Percentiles rank a stretch among this genome's conserved stretches.
Conservation (phyloP, 2,113 vertebrate genomes). For the Ctenodactylus gundi region DNA sequence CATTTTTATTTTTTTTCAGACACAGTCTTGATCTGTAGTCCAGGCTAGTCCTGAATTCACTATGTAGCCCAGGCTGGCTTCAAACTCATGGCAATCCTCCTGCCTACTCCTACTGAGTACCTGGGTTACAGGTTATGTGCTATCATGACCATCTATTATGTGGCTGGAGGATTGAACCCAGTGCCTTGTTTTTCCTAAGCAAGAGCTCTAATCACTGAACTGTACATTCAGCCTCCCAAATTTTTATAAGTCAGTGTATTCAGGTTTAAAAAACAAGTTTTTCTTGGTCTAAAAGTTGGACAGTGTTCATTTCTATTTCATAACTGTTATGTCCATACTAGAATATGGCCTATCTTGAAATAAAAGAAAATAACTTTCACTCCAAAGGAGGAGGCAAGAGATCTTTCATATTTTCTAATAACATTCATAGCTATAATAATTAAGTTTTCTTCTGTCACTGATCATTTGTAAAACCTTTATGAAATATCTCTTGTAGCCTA, state of each 20-base stretch:
- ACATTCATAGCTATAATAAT: background rate
- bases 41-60: no score
- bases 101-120: no score
- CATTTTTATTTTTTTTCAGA: no score
- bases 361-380: background rate
- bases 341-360: background rate
- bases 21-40: no score
- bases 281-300: conserved; percentile 52
- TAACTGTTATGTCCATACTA: background rate
- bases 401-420: background rate
- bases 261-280: conserved; percentile 52
- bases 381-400: background rate
- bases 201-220: no score
- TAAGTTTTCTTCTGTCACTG: background rate
- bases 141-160: no score
- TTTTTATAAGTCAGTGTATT: conserved; percentile 9
- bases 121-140: no score
- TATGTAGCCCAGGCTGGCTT: no score
- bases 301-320: conserved; percentile 32
- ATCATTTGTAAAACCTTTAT: background rate
- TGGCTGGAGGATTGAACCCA: no score
- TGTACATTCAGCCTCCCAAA: no score
- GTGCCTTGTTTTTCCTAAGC: no score
- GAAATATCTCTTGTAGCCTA: background rate
- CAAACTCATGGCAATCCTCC: no score